Base-by-base conservation (phyloP, 2,113 vertebrate species). In the Dromaius novaehollandiae region DNA sequence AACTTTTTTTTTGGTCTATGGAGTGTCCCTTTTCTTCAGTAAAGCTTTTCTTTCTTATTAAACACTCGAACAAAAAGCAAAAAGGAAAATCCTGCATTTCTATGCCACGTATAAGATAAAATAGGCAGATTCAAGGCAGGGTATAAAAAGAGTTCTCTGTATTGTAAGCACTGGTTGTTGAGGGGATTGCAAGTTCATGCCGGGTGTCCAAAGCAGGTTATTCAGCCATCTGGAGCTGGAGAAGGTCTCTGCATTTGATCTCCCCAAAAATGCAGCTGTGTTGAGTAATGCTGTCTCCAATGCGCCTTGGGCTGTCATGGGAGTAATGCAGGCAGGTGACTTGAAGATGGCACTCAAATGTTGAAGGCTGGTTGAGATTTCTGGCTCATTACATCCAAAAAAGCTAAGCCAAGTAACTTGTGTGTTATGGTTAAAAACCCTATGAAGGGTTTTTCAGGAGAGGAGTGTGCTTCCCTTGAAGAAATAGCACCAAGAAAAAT, bases 271-370 rank as follows among this genome's bases (percentile, higher is more conserved):
- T 71, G 48, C 26, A 50, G 30, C 19, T 83, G 3, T 22, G 7
- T 26, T 71, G 42, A 58, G 24, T 20, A 25, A 0, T 1, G 4
- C 36, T 38, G 21, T 7, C 42, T 77, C 30, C 0, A 0, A 58
- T 56, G 48, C 58, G 25, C 26, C 68, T 65, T 64, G 17, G 34
- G 7, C 34, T 48, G 40, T 48, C 28, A 21, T 1, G 2, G 13
- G 22, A 32, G 6, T 15, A 44, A 46, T 16, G 24, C 42, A 25
- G 58, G 20, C 51, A 44, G n/a, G 2, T 44, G 82, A 42, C 18
- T 74, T 69, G 32, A 40, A 74, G 25, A n/a, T 77, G 42, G n/a
- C 7, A 7, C 30, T 36, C 55, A 9, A 81, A 82, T 61, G 28
- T 21, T 71, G 48, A 32, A 65, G 44, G 24, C 30, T 50, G 25